phyloP scores from a whole-genome alignment of 2,888 invertebrate species.

The Pachycephus smyrnensis region DNA sequence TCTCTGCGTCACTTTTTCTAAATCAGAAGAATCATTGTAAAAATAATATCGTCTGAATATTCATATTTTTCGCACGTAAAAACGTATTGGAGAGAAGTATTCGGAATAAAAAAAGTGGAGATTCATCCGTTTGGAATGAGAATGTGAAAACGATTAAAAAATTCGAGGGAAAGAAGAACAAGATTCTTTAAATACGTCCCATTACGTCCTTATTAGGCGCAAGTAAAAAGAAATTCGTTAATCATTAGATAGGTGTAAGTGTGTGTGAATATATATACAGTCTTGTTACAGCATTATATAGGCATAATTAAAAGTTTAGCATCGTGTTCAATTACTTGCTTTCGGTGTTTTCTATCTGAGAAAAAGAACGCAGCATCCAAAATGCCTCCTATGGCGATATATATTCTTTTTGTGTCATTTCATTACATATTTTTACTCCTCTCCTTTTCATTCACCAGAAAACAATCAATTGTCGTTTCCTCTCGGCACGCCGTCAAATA shows the following conservation, averaged over 20 bases:
- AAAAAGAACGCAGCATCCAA: no score
- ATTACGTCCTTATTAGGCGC: neutral
- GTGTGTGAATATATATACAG: constrained; percentile 5
- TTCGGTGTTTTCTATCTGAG: neutral
- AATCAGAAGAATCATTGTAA: neutral
- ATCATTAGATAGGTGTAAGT: neutral
- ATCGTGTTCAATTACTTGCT: neutral
- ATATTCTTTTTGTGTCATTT: neutral
- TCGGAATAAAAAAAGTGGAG: neutral
- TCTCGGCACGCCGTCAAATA: neutral
- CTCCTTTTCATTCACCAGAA: neutral
- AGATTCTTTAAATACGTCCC: neutral
- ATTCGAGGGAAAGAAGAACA: neutral
- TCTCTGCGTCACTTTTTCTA: neutral
- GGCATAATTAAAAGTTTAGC: constrained; percentile 1
- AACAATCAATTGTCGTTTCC: neutral
- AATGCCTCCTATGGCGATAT: neutral
- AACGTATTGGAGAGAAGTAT: neutral
- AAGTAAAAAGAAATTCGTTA: neutral
- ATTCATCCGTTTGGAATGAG: neutral
- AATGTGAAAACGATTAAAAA: neutral
- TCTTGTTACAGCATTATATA: constrained; percentile 6
- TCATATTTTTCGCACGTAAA: neutral
- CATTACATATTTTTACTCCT: neutral
- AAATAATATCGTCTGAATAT: neutral